These are phyloP conservation scores for Sebastes wilsoni DNA, from an alignment of 2,797 vertebrate species.

Conservation along the genomic window DNA sequence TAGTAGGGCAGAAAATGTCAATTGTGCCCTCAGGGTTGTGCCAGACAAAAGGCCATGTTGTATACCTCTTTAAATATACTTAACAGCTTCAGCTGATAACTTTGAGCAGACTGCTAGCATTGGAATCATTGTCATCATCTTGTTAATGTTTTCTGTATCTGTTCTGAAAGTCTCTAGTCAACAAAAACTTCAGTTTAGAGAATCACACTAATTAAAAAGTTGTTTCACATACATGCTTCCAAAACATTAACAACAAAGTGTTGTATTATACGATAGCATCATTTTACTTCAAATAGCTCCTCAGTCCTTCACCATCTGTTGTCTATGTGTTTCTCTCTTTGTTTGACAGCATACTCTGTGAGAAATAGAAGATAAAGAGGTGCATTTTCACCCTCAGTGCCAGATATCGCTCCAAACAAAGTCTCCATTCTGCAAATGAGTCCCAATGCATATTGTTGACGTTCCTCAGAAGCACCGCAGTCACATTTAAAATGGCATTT, in stretches of 20 bases:
- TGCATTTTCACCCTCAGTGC: neutral
- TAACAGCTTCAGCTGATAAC: neutral
- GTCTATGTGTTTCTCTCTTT: conserved; percentile 24
- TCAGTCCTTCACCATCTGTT: conserved; percentile 2
- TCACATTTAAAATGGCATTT: conserved; percentile 10
- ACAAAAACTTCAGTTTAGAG: neutral
- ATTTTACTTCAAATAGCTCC: neutral
- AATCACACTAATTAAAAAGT: neutral
- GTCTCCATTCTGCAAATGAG: conserved; percentile 15
- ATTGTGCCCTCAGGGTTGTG: neutral
- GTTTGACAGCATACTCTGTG: conserved; percentile 1
- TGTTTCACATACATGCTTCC: neutral
- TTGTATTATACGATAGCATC: neutral
- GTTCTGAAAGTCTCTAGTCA: neutral
- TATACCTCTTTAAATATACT: neutral
- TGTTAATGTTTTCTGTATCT: neutral
- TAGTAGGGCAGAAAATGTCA: neutral
- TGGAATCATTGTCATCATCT: neutral
- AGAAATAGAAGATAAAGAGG: neutral
- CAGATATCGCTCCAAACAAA: conserved; percentile 3
- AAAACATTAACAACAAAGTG: neutral
- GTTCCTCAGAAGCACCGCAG: conserved; percentile 2
- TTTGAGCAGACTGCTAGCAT: neutral
- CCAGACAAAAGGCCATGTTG: neutral
- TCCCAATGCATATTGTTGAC: conserved; percentile 5